Percentiles rank a stretch among this genome's conserved stretches.
These are phyloP conservation scores for Rhynchophorus ferrugineus DNA, from an alignment of 1,140 invertebrate genomes.

Conservation along the genomic window DNA sequence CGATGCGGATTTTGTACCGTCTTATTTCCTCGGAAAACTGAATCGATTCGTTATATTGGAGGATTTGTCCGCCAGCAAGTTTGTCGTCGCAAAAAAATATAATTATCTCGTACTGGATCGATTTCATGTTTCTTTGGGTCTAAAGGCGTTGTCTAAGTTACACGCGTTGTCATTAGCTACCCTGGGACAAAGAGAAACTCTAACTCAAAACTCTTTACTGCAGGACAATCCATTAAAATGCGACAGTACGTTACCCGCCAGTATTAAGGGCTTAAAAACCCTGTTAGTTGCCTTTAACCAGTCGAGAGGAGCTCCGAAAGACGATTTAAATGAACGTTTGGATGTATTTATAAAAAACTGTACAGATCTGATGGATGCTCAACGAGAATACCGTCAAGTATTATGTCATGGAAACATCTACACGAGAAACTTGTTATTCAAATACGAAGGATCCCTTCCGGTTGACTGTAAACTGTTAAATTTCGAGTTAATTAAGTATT, in stretches of 20 bases:
- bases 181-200: background rate
- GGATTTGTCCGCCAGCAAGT: conserved; percentile 13
- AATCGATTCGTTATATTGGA: conserved; percentile 11
- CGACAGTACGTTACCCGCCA: background rate
- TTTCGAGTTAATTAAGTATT: conserved; percentile 11
- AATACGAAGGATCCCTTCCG: conserved; percentile 5
- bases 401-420: conserved; percentile 13
- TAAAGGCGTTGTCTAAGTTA: conserved; percentile 11
- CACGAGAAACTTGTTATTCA: conserved; percentile 17
- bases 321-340: background rate
- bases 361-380: conserved; percentile 3
- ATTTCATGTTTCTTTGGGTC: conserved; percentile 11
- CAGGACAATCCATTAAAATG: conserved; percentile 1
- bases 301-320: background rate
- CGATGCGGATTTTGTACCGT: conserved; percentile 5
- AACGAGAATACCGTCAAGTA: conserved; percentile 13
- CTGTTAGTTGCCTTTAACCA: conserved; percentile 1
- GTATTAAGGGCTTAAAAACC: conserved; percentile 9
- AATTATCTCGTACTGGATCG: conserved; percentile 9
- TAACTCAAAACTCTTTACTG: conserved; percentile 3
- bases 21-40: conserved; percentile 1
- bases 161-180: conserved; percentile 4
- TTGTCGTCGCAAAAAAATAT: conserved; percentile 2
- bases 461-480: conserved; percentile 7
- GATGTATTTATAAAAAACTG: conserved; percentile 4